These are phyloP conservation scores for Autographa pulchrina DNA, from an alignment of 2,888 invertebrate genomes.

Conservation along the genomic window DNA sequence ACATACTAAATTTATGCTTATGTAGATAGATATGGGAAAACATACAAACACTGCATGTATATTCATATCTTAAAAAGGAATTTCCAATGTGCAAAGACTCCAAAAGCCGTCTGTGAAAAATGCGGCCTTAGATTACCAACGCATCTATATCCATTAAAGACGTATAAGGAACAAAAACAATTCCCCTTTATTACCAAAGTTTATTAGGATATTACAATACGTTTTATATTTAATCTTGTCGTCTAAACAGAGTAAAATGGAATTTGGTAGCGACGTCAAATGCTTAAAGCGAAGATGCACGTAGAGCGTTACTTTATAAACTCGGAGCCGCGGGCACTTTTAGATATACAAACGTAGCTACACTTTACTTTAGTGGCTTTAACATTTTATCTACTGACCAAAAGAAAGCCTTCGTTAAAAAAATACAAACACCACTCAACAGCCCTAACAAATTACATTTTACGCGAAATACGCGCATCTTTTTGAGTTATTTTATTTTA, in stretches of 20 bases:
- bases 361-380: neutral
- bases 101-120: neutral
- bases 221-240: neutral
- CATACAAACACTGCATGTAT: no score
- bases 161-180: neutral
- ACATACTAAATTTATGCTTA: no score
- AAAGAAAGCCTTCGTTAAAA: neutral
- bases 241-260: conserved; percentile 1
- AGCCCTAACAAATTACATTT: neutral
- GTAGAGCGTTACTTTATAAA: neutral
- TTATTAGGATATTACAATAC: conserved; percentile 1
- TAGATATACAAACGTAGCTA: neutral
- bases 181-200: neutral
- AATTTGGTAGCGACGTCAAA: neutral
- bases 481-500: no score
- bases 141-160: neutral
- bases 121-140: neutral
- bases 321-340: neutral
- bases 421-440: neutral
- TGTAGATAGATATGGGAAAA: neutral
- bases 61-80: neutral
- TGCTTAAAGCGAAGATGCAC: neutral
- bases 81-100: neutral
- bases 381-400: neutral
- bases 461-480: no score